These are phyloP conservation scores for Clupea harengus DNA, from an alignment of 2,113 vertebrate genomes.

Conservation along the genomic window DNA sequence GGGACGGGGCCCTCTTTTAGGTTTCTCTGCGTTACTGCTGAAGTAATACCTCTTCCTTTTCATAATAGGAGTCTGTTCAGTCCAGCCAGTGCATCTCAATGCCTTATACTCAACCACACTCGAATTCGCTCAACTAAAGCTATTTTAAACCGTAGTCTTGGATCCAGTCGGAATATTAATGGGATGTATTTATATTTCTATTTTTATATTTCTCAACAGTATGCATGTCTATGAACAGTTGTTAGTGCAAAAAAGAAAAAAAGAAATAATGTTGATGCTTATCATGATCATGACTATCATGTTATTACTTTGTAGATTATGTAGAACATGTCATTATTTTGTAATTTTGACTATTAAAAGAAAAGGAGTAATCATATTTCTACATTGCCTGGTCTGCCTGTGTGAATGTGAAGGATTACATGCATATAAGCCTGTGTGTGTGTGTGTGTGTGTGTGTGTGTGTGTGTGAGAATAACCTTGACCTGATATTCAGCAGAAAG, in stretches of 20 bases:
- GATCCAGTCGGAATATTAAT: slow-evolving; percentile 76
- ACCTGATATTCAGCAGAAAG: neutral
- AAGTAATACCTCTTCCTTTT: slow-evolving; percentile 71
- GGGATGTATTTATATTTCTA: slow-evolving; percentile 83
- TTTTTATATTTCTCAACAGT: slow-evolving; percentile 82
- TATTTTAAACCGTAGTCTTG: slow-evolving; percentile 75
- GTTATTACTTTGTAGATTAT: slow-evolving; percentile 74
- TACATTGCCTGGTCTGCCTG: slow-evolving; percentile 36
- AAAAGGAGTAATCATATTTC: slow-evolving; percentile 61
- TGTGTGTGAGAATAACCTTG: neutral
- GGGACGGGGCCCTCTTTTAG: neutral
- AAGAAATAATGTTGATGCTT: slow-evolving; percentile 64
- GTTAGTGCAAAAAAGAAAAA: slow-evolving; percentile 63
- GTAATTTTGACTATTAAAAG: slow-evolving; percentile 79
- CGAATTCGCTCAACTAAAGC: slow-evolving; percentile 71
- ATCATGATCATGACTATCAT: slow-evolving; percentile 69
- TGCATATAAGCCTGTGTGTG: neutral
- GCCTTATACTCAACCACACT: slow-evolving; percentile 78
- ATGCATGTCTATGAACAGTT: slow-evolving; percentile 76
- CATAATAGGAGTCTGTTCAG: slow-evolving; percentile 69
- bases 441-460: neutral
- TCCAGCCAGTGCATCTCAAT: slow-evolving; percentile 74
- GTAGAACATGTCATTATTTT: slow-evolving; percentile 79
- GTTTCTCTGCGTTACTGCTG: slow-evolving; percentile 60
- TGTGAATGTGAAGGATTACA: slow-evolving; percentile 24